Evolutionary conservation across 1,140 invertebrate species (phyloP), one percentile per base, ranked within the genome.

Genomic region (Melipona quadrifasciata): DNA sequence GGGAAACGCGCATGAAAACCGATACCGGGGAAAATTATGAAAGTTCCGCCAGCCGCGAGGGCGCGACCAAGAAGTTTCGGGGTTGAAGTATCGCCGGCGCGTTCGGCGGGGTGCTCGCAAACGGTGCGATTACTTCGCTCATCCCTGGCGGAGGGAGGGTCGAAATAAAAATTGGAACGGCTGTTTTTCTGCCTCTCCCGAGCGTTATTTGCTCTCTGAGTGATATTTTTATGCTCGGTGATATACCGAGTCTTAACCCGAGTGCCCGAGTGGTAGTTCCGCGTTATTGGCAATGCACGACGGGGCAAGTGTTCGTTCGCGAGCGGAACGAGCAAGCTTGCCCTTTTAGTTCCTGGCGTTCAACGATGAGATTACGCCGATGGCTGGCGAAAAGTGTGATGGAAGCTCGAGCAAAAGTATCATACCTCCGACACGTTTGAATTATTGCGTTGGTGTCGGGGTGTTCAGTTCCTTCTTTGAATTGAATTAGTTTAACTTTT

Each of bases 291-390:
- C 0, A 5, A 61, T 61, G 14, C 12, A 5, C 58, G 24, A n/a
- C 1, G 14, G 2, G 2, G 58, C 58, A 1, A 3, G 11, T 2
- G 24, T 11, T 61, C 1, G 24, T 61, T 61, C 5, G 24, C 3
- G n/a, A 24, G 3, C 14, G n/a, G 12, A 61, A n/a, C 11, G 14
- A n/a, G 11, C 0, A 61, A 12, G n/a, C n/a, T 14, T 0, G 0
- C 11, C 5, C 3, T 61, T 61, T 61, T 61, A n/a, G 4, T 61
- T 24, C 24, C 0, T 61, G 3, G 12, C 24, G 12, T 61, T n/a
- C n/a, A n/a, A n/a, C n/a, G 1, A n/a, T 24, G 12, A 14, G 10
- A 61, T n/a, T 24, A 61, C 58, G 58, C n/a, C 24, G 58, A n/a
- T n/a, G 58, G 3, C 12, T 24, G 24, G 24, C n/a, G 12, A 10